Base-by-base conservation (phyloP, 2,113 vertebrate genomes). In the Mirounga angustirostris region DNA sequence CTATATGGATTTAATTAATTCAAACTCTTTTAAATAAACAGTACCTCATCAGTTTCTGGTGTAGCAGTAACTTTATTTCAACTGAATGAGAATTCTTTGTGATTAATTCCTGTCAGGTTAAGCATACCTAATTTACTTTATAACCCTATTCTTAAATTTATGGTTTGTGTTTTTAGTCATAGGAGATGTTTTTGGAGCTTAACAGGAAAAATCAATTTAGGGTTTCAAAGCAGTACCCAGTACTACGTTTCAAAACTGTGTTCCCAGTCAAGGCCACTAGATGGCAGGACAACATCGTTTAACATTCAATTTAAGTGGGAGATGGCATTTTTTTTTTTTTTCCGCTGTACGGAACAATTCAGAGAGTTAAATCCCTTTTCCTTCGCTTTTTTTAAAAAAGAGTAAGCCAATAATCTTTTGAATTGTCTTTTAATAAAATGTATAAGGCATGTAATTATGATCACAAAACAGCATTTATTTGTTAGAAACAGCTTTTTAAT, bases 211-310 rank as follows among this genome's bases (percentile, higher is more conserved):
- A 94, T 46, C 46, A 30, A 43, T 69, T 76, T 12, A 54, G 11
- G 0, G 4, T 59, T 71, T 97, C 50, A 36, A 33, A 26, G 5
- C 22, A 81, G 18, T 33, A 50, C 65, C 36, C 21, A 7, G 33
- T 50, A 1, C 63, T 46, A 18, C 19, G 2, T 54, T 90, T 33
- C 46, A 30, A 59, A 33, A 40, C 12, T 93, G 67, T 40, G 22
- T 63, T 58, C 1, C 96, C 33, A 63, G 16, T 1, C 0, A 0
- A n/a, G 61, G 5, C 98, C 99, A 98, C 99, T 98, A 98, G 99
- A 96, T 99, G 99, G 98, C 98, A 98, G 0, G 0, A 11, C 82
- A 95, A 97, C 69, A 96, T 97, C 90, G 76, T 59, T 79, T 96
- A 93, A 97, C 36, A 18, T 19, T 15, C 5, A 26, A 1, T 5